These are phyloP conservation scores for Saimiri boliviensis DNA, from an alignment of 2,113 vertebrate species.

Conservation along the genomic window DNA sequence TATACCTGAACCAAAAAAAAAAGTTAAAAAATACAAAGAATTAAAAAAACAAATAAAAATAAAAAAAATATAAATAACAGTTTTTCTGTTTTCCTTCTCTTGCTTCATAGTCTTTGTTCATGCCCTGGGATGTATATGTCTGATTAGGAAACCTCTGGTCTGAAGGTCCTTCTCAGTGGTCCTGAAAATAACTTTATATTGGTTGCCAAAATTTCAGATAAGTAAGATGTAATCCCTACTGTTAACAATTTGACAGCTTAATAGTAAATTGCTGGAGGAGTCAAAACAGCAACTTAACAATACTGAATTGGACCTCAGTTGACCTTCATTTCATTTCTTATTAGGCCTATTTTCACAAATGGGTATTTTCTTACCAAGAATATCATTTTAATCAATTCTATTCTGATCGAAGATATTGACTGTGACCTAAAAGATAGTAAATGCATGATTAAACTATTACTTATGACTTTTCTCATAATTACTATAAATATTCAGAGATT, in stretches of 20 bases:
- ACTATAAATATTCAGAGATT: neutral
- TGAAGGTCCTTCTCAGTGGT: neutral
- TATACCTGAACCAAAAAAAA: too few relatives aligned
- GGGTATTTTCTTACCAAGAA: neutral
- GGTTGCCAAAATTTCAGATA: neutral
- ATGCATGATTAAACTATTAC: neutral
- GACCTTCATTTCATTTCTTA: neutral
- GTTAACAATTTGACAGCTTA: neutral
- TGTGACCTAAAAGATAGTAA: neutral
- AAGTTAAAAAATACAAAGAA: too few relatives aligned
- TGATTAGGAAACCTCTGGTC: neutral
- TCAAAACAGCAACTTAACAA: neutral
- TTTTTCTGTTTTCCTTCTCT: neutral
- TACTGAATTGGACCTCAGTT: neutral
- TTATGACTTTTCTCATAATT: neutral
- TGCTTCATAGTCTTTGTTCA: neutral
- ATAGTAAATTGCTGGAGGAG: neutral
- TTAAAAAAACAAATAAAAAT: neutral
- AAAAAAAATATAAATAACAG: neutral
- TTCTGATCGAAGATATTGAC: neutral
- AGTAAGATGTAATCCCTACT: neutral
- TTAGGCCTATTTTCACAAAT: neutral
- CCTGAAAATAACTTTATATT: constrained; percentile 6
- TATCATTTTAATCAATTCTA: constrained; percentile 8
- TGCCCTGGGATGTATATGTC: neutral